These are phyloP conservation scores for Danio rerio DNA, from an alignment of 2,113 vertebrate genomes.

Conservation along the genomic window GRCz12tu NC_133189.1:43883001-43883500, in stretches of 20 bases:
- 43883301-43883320: conserved; percentile 58
- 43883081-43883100: conserved; percentile 31
- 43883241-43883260: conserved; percentile 58
- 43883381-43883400: conserved; percentile 26
- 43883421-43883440: conserved; percentile 29
- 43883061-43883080: not conserved
- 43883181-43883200: conserved; percentile 32
- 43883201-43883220: conserved; percentile 44
- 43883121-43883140: conserved; percentile 41
- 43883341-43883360: conserved; percentile 50
- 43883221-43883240: conserved; percentile 44
- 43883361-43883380: conserved; percentile 32
- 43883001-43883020: not conserved
- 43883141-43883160: conserved; percentile 48
- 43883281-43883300: conserved; percentile 59
- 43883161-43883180: conserved; percentile 41
- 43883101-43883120: conserved; percentile 39
- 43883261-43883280: conserved; percentile 54
- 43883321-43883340: conserved; percentile 48
- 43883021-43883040: not conserved
- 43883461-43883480: not conserved
- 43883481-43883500: not conserved
- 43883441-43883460: not conserved
- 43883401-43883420: conserved; percentile 10
- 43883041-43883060: not conserved